Conservation (phyloP, 2,113 vertebrate species). For the Oncorhynchus kisutch region DNA sequence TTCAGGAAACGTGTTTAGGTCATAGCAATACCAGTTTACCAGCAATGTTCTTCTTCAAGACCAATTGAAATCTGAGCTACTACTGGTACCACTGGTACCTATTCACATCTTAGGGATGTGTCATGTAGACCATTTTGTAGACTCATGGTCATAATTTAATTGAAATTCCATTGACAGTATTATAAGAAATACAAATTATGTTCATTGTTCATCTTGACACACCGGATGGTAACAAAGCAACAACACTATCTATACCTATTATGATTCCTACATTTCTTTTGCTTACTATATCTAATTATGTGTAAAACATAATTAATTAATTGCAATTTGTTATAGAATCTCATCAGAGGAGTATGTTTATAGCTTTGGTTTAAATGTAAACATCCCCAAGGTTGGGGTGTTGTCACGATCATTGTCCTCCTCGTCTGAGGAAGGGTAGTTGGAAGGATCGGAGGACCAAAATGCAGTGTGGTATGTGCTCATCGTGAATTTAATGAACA, state of each 20-base stretch:
- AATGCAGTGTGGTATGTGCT: no score
- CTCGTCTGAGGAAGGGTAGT: no score
- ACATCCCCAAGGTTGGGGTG: no score
- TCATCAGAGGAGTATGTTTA: no score
- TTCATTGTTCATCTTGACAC: constrained; percentile 31
- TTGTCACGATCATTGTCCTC: no score
- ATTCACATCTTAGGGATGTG: not conserved
- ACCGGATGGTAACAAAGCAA: constrained; percentile 35
- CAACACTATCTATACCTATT: constrained; percentile 29
- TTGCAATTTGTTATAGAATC: constrained; percentile 32
- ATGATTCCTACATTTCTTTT: not conserved
- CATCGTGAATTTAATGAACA: no score
- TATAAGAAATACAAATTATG: constrained; percentile 38
- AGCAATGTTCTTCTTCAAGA: constrained; percentile 15
- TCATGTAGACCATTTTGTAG: not conserved
- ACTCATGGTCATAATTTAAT: not conserved
- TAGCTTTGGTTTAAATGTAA: no score
- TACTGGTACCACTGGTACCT: not conserved
- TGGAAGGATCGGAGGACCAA: no score
- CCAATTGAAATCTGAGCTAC: constrained; percentile 13
- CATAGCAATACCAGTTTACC: constrained; percentile 5
- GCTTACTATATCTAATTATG: not conserved
- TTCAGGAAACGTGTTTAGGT: not conserved
- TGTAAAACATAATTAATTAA: constrained; percentile 52
- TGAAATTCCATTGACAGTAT: constrained; percentile 17